Percentiles rank a stretch among this genome's conserved stretches.
phyloP scores from a whole-genome alignment of 2,113 vertebrate genomes.

The Peromyscus californicus region DNA sequence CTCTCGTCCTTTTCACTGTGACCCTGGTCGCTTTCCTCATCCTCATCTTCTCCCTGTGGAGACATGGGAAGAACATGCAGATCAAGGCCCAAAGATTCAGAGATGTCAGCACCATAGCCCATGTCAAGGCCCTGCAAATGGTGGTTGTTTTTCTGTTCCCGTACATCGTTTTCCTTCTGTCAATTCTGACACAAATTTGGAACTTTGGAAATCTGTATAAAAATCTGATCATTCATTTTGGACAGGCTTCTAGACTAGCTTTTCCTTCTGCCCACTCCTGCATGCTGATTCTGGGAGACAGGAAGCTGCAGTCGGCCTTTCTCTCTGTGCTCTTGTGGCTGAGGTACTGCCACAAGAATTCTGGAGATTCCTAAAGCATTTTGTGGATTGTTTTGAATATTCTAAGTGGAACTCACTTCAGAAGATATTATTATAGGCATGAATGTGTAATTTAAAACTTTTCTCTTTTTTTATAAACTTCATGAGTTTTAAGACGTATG shows the following conservation, averaged over 20 bases:
- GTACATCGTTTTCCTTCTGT: background rate
- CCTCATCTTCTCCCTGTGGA: slow-evolving; percentile 6
- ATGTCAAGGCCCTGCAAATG: background rate
- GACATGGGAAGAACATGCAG: background rate
- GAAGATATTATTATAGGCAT: no score
- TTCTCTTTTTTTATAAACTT: no score
- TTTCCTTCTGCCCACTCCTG: background rate
- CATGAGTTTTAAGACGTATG: no score
- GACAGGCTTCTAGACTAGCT: background rate
- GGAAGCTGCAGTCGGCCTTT: background rate
- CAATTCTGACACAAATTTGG: background rate
- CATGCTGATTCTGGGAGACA: background rate
- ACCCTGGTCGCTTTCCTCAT: background rate
- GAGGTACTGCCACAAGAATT: background rate
- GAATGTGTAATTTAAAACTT: no score
- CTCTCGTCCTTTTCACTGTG: background rate
- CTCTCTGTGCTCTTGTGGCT: background rate
- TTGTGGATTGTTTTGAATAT: no score
- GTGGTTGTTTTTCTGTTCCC: background rate
- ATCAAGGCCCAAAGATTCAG: fast-evolving
- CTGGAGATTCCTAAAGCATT: no score
- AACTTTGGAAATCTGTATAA: fast-evolving
- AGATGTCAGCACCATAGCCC: background rate
- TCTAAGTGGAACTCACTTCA: no score
- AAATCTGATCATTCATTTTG: background rate